Evolutionary conservation across 1,140 invertebrate genomes (phyloP).

Genomic region (Rhyacophila brunnea): DNA sequence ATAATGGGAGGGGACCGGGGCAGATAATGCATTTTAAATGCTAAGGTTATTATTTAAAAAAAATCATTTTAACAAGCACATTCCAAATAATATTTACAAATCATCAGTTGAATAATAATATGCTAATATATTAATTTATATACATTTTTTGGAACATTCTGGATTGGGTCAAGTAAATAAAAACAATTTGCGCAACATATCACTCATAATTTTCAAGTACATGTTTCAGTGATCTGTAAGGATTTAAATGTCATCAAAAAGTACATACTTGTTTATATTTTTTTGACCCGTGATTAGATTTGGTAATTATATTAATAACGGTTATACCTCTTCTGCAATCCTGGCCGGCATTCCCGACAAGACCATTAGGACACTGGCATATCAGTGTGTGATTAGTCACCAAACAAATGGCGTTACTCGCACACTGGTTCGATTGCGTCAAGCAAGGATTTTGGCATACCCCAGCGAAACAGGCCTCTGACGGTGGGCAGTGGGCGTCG

Average conservation of each 20-base stretch:
- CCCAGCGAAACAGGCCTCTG: constrained; percentile 64
- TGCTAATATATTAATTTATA: constrained; percentile 1
- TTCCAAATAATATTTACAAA: constrained; percentile 28
- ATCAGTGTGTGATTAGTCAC: constrained; percentile 68
- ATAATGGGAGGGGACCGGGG: background rate
- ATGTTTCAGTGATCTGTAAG: constrained; percentile 14
- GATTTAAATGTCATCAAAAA: constrained; percentile 17
- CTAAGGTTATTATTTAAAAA: no score
- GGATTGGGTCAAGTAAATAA: constrained; percentile 27
- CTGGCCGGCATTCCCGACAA: constrained; percentile 39
- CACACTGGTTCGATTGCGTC: constrained; percentile 60
- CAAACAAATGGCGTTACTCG: constrained; percentile 65
- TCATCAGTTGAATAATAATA: background rate
- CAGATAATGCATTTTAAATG: constrained; percentile 33
- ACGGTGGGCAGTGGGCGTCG: constrained; percentile 66
- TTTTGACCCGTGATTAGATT: no score
- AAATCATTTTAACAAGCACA: constrained; percentile 31
- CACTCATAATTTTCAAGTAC: no score
- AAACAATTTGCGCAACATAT: no score
- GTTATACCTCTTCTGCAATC: constrained; percentile 54
- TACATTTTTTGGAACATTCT: no score
- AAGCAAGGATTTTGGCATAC: constrained; percentile 74
- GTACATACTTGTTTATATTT: no score
- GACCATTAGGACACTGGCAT: constrained; percentile 64
- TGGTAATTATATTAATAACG: constrained; percentile 34